Base-by-base conservation (phyloP, 2,888 invertebrate species). In the Argynnis bischoffii region DNA sequence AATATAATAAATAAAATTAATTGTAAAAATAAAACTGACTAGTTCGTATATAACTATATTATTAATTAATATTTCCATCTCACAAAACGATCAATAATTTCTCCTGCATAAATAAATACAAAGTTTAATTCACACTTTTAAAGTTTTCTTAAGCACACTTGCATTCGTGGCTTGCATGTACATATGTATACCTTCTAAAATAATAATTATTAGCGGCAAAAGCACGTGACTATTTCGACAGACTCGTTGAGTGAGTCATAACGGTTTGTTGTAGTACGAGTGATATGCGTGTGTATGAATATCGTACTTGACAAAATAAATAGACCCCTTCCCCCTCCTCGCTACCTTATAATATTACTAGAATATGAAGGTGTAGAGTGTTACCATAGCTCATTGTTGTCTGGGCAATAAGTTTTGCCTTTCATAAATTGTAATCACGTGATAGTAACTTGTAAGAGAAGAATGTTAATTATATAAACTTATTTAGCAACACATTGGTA, bases 401-500 rank as follows among this genome's bases (percentile, higher is more conserved):
- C 55, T 67, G 72, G 70, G 47, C 53, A 35, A 13, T 21, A 18
- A 50, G 48, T 65, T 26, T 46, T 63, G 63, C 72, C 73, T 75
- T 74, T 85, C 86, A 85, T 84, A 82, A 81, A 79, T 78, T 77
- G 73, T 67, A 72, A 76, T 88, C 86, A 88, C 84, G 82, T 87
- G 87, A 84, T 76, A 72, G 59, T 59, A 31, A 48, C 59, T 65
- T 69, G 60, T 66, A 55, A 55, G 66, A 69, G 60, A 47, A 21
- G 51, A 13, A 48, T 57, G 50, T 48, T 60, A 69, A 57, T 21
- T 60, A 41, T 35, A 35, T 41, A 41, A 35, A 61, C 50, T 63
- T 59, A 55, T 55, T 18, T n/a, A 55, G 8, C 16, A 16, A 18
- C 14, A 51, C 11, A 41, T 11, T 8, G 35, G 35, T 41, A 41